Conservation (phyloP, 2,888 invertebrate genomes). For the Megalurothrips usitatus region DNA sequence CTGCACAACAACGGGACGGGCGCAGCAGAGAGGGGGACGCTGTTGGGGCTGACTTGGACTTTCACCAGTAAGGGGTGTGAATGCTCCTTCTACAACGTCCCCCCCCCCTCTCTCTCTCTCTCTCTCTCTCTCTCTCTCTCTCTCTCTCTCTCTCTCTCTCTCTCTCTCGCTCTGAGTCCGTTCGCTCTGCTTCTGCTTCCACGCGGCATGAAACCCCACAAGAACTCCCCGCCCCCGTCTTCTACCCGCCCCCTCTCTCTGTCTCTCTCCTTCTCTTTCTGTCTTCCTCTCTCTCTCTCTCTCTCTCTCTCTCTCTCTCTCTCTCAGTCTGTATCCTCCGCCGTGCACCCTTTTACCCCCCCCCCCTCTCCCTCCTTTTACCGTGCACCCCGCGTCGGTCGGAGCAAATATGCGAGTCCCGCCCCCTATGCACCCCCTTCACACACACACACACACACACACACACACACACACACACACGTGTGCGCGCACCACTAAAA, state of each 20-base stretch:
- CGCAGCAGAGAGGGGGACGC: no score
- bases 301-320: slow-evolving; percentile 11
- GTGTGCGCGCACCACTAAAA: no score
- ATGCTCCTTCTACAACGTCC: background rate
- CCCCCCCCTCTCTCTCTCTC: background rate
- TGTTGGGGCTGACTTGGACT: no score
- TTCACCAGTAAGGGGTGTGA: background rate
- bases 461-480: no score
- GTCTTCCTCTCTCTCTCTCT: background rate
- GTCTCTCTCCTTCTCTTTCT: background rate
- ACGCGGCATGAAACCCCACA: slow-evolving; percentile 1
- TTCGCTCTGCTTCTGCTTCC: background rate
- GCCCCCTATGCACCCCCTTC: no score
- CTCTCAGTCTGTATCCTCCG: background rate
- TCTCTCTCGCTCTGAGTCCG: no score
- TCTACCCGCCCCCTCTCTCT: background rate
- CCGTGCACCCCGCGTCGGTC: no score
- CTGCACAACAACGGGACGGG: no score
- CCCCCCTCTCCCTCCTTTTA: no score
- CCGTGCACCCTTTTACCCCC: no score
- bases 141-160: background rate
- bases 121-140: background rate
- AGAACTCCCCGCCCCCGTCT: background rate
- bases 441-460: no score
- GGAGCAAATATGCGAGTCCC: no score